Percentiles rank a stretch among this genome's conserved stretches.
phyloP scores from a whole-genome alignment of 1,140 invertebrate species.

The Streblospio benedicti region DNA sequence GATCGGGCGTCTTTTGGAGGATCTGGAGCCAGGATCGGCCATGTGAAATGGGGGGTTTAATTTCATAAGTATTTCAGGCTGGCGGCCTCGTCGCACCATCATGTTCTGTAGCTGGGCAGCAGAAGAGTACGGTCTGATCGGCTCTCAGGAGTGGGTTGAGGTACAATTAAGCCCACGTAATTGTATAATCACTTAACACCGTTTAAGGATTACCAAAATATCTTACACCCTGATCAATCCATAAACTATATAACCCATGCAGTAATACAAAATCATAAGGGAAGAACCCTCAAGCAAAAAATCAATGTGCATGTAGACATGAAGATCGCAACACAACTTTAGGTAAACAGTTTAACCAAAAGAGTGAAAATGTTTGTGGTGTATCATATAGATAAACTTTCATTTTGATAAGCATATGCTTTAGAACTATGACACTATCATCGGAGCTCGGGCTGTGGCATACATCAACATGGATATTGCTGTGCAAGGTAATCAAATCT shows the following conservation, averaged over 20 bases:
- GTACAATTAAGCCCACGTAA: too few species aligned
- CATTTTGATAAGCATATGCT: not conserved
- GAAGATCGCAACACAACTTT: too few species aligned
- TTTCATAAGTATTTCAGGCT: too few species aligned
- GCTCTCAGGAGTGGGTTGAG: slow-evolving; percentile 49
- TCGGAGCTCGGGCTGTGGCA: slow-evolving; percentile 34
- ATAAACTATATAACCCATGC: not conserved
- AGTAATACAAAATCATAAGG: not conserved
- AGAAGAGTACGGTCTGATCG: slow-evolving; percentile 50
- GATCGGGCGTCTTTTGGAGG: too few species aligned
- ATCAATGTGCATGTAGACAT: too few species aligned
- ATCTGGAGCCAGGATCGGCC: too few species aligned
- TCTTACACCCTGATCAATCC: not conserved
- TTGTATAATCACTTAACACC: slow-evolving; percentile 16
- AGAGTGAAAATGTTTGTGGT: too few species aligned
- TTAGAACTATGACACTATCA: slow-evolving; percentile 35
- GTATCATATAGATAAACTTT: not conserved
- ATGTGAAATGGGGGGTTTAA: too few species aligned
- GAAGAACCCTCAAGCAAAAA: too few species aligned
- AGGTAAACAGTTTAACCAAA: too few species aligned
- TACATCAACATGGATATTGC: slow-evolving; percentile 41
- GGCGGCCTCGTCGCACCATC: slow-evolving; percentile 47
- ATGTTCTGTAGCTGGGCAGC: slow-evolving; percentile 52
- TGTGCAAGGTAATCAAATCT: slow-evolving; percentile 20
- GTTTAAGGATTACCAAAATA: not conserved